Evolutionary conservation across 2,888 invertebrate genomes (phyloP), one percentile per base, ranked within the genome.

Genomic region (Strigamia transsilvanica): DNA sequence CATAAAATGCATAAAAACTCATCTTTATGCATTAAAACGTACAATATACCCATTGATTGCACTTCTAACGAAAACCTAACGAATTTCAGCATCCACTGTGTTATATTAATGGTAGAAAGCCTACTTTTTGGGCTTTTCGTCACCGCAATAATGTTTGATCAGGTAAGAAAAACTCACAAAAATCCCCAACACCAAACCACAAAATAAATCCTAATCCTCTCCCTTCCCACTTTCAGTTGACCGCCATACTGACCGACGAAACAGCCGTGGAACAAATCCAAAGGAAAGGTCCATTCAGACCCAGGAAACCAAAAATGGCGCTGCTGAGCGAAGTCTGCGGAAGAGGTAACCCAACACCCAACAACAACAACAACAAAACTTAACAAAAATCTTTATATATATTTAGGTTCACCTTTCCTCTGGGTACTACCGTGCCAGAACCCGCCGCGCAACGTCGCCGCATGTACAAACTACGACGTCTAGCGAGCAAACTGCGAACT

Each of bases 91-190:
- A 91, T 96, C 85, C 96, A 96, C 88, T 93, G 93, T 85, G 93
- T 96, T 80, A 92, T 94, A 85, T 89, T 96, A 84, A 90, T 94
- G 83, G 88, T 96, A 88, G 95, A 95, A 88, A 93, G 94, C 83
- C 91, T 93, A 9, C 89, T 97, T 34, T 97, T 96, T 89, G 96
- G 96, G 10, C 91, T 97, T 87, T 96, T 96, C 88, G 95, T 95
- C 18, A 90, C 93, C 82, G 94, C 94, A 66, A 95, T 97, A 84
- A 91, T 96, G 88, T 92, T 94, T 85, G 95, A 95, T 89, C 90
- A 90, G 87, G 89, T 90, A 84, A 46, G 80, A 66, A 18, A 18
- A 66, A 27, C 18, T 7, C 4, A 21, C 79, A 27, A 1, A 66
- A 66, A 66, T n/a, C n/a, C n/a, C n/a, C 15, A 81, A 81, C 9